Base-by-base conservation (phyloP, 2,888 invertebrate species). In the Parnassius apollo region DNA sequence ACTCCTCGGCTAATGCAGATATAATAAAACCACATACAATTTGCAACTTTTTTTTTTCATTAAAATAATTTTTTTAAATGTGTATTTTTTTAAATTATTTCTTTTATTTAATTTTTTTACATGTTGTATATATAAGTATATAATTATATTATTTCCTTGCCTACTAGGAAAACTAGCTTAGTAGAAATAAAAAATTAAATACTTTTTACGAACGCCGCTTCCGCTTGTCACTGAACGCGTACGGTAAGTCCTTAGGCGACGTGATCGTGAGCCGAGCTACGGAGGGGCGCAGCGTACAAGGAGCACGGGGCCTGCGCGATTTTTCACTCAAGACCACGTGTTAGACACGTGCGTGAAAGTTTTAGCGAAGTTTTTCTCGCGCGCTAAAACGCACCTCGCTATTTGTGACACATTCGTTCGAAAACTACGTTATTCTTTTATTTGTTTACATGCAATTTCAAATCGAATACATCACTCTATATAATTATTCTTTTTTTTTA, bases 271-370 rank as follows among this genome's bases (percentile, higher is more conserved):
- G 50, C 68, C 67, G 64, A 65, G 66, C 52, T 45, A 64, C 65
- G 71, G 71, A 72, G 72, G 75, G 73, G 75, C 74, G 75, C 72
- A 71, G 69, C 72, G 78, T 74, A 78, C 80, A 80, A 80, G 80
- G 75, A 74, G 80, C 78, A 80, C 77, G 81, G 83, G 74, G 79
- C 75, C 81, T 82, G 86, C 82, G 86, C 86, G 81, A 86, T 88
- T 90, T 89, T 91, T 91, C 84, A 80, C 82, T 78, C 83, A 85
- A 88, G 86, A 87, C 86, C 91, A 90, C 90, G 91, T 91, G 91
- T 79, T 80, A 69, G 61, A 75, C 89, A 88, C 87, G 76, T 91
- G 91, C 81, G 80, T 82, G 76, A 68, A 86, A 87, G 82, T 84
- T 88, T 87, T 82, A 68, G 75, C 72, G 66, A 84, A 84, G 78